These are phyloP conservation scores for Heteromurus nitidus DNA, from an alignment of 2,888 invertebrate species.

Conservation along the genomic window DNA sequence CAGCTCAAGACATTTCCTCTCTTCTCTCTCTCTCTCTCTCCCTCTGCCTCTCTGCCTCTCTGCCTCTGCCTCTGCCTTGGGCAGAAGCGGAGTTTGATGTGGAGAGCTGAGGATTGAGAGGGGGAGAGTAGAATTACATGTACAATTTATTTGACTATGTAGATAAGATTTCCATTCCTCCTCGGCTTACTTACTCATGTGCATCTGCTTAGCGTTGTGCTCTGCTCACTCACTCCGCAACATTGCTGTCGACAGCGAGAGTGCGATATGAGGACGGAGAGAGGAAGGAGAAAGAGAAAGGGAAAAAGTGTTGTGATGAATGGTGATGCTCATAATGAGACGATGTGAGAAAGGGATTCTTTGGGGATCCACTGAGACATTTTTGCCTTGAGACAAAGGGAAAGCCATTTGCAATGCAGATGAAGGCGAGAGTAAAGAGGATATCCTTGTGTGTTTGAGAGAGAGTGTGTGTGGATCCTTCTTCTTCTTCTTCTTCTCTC, in stretches of 20 bases:
- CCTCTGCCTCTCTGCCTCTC: not conserved
- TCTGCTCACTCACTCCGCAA: not conserved
- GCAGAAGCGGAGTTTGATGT: too few species aligned
- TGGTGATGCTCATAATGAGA: slow-evolving; percentile 72
- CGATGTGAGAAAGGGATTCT: slow-evolving; percentile 71
- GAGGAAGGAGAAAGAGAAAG: slow-evolving; percentile 22
- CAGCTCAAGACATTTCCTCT: not conserved
- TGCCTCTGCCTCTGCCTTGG: not conserved
- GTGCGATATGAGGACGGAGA: slow-evolving; percentile 2
- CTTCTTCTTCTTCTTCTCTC: slow-evolving; percentile 20
- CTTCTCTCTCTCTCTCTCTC: not conserved
- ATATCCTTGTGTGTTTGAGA: not conserved
- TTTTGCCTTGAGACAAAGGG: slow-evolving; percentile 72
- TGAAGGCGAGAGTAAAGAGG: slow-evolving; percentile 68
- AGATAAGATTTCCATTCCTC: slow-evolving; percentile 3
- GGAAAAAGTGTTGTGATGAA: slow-evolving; percentile 68
- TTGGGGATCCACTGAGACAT: slow-evolving; percentile 68
- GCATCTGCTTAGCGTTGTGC: too few species aligned
- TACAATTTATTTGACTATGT: slow-evolving; percentile 23
- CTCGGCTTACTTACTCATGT: not conserved
- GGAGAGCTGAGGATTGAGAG: slow-evolving; percentile 8
- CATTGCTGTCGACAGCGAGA: not conserved
- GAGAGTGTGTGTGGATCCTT: not conserved
- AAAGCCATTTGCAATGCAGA: slow-evolving; percentile 73
- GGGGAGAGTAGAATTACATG: slow-evolving; percentile 24